Evolutionary conservation across 2,888 invertebrate species (phyloP).

Genomic region (Mimachlamys varia): DNA sequence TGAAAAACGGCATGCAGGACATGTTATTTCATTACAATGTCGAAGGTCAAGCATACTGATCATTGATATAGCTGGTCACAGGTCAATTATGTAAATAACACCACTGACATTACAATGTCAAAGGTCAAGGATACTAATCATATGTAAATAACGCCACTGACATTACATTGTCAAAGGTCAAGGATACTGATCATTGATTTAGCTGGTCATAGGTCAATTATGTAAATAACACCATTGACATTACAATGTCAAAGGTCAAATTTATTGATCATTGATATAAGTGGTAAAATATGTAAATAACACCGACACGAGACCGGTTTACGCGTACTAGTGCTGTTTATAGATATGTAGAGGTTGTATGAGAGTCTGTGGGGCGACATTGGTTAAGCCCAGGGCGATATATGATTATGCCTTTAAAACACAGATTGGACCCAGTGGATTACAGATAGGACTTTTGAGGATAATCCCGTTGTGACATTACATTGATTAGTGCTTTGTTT

Average conservation of each 20-base stretch:
- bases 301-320: not conserved
- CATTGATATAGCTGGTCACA: not conserved
- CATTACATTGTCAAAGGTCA: not conserved
- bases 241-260: too few species aligned
- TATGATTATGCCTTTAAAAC: slow-evolving; percentile 68
- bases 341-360: slow-evolving; percentile 36
- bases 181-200: not conserved
- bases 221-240: too few species aligned
- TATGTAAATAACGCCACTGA: too few species aligned
- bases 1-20: not conserved
- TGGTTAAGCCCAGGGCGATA: slow-evolving; percentile 73
- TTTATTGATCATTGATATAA: too few species aligned
- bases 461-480: not conserved
- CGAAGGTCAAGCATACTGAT: not conserved
- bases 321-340: not conserved
- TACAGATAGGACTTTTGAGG: not conserved
- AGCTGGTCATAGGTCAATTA: not conserved
- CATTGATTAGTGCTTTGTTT: slow-evolving; percentile 20
- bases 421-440: slow-evolving; percentile 53
- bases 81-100: too few species aligned
- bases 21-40: not conserved
- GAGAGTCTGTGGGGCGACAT: slow-evolving; percentile 72
- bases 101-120: too few species aligned
- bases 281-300: slow-evolving; percentile 3
- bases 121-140: too few species aligned